Evolutionary conservation across 1,140 invertebrate species (phyloP).

Genomic region (Mizuhopecten yessoensis): DNA sequence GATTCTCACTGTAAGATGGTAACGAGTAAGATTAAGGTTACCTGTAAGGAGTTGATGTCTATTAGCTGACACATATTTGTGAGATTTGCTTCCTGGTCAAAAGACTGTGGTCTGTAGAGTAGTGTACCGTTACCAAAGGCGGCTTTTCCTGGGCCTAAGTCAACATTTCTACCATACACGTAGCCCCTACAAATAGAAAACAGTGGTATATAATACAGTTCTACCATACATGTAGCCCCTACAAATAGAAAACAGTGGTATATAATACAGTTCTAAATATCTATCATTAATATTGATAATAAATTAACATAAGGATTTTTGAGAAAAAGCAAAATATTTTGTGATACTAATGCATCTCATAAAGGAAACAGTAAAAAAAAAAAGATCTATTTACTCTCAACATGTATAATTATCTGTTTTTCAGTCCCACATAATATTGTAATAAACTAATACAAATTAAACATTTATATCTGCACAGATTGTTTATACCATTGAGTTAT

Average conservation of each 20-base stretch:
- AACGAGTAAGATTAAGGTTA: constrained; percentile 45
- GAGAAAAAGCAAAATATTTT: no score
- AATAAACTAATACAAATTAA: no score
- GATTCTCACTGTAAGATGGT: no score
- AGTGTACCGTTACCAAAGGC: constrained; percentile 75
- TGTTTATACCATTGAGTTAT: no score
- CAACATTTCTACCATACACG: constrained; percentile 79
- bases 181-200: constrained; percentile 77
- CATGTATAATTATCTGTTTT: no score
- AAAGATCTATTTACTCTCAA: no score
- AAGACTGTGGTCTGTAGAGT: constrained; percentile 73
- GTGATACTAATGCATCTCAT: no score
- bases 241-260: constrained; percentile 48
- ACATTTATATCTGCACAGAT: no score
- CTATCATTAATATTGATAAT: no score
- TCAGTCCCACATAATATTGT: no score
- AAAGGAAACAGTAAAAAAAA: no score
- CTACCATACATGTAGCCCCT: constrained; percentile 82
- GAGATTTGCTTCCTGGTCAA: constrained; percentile 74
- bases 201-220: constrained; percentile 60
- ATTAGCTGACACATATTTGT: constrained; percentile 73
- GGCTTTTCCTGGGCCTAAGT: constrained; percentile 75
- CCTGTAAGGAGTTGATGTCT: constrained; percentile 74
- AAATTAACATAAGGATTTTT: no score
- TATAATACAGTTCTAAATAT: constrained; percentile 65